Evolutionary conservation across 2,888 invertebrate species (phyloP), one percentile per base, ranked within the genome.

Genomic region (Phyllotreta striolata): DNA sequence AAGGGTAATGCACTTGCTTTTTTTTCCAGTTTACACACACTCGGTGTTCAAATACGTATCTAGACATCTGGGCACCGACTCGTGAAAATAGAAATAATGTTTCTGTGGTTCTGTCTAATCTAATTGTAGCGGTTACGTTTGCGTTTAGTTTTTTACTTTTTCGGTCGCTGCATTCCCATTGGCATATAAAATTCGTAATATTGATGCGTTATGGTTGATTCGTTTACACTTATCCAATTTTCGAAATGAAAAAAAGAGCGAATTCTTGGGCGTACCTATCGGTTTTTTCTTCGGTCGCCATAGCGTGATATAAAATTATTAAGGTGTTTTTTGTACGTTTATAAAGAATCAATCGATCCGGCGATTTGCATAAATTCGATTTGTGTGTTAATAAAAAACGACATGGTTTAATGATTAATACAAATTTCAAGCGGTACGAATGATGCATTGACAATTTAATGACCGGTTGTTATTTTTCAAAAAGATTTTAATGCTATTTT

Each of bases 1-100:
- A 60, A 68, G 68, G 68, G 66, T 68, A 68, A 59, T 66, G 68
- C 64, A 68, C 68, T 68, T 66, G 62, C 62, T 58, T 41, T 63
- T 41, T 63, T 55, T 58, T 63, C 55, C 52, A 60, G 62, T 66
- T 64, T 64, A 24, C 66, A 66, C 66, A 64, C 66, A 63, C 64
- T 55, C 38, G 59, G 49, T 67, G 62, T 62, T 67, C 62, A 67
- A 67, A 67, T 67, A 24, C 24, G 4, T 24, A 64, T 67, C 64
- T 67, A 63, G 63, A 63, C 63, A 63, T 59, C 63, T 63, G 63
- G 58, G 47, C 63, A 49, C 63, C 54, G 54, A 38, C 59, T 63
- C 58, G 55, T 55, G 63, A 59, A 60, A 60, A 60, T 54, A 54
- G 52, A 52, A 60, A 35, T 44, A n/a, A 52, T 59, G 52, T 47